These are phyloP conservation scores for Taurulus bubalis DNA, from an alignment of 2,113 vertebrate genomes.

Conservation along the genomic window DNA sequence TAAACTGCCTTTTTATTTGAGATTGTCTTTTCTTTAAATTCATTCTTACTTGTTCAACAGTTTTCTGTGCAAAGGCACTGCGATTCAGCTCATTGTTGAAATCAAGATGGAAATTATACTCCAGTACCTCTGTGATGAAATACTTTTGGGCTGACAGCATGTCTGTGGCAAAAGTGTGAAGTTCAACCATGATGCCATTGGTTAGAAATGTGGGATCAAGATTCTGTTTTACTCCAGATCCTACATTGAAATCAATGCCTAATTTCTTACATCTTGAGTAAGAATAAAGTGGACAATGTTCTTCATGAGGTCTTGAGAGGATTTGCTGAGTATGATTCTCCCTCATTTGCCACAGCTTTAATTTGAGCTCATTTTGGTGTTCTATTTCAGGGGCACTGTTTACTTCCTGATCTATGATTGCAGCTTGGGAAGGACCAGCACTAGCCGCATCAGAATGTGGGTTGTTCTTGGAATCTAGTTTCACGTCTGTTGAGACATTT, in stretches of 20 bases:
- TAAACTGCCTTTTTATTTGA: conserved; percentile 4
- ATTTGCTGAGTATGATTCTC: conserved; percentile 17
- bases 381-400: background rate
- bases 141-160: conserved; percentile 18
- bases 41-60: no score
- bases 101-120: conserved; percentile 39
- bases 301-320: conserved; percentile 35
- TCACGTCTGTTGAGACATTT: background rate
- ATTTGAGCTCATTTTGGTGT: background rate
- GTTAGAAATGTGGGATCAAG: conserved; percentile 42
- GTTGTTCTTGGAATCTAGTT: background rate
- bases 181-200: conserved; percentile 51
- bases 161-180: conserved; percentile 30
- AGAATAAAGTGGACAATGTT: conserved; percentile 47
- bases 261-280: conserved; percentile 48
- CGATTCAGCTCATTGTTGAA: conserved; percentile 26
- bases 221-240: conserved; percentile 37
- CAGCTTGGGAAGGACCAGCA: background rate
- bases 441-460: background rate
- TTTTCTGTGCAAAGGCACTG: conserved; percentile 1
- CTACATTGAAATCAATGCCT: conserved; percentile 47
- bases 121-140: conserved; percentile 44
- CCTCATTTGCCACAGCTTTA: conserved; percentile 35
- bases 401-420: background rate
- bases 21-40: accelerated